Evolutionary conservation across 2,888 invertebrate species (phyloP).

Genomic region (Xanthorhoe designata): DNA sequence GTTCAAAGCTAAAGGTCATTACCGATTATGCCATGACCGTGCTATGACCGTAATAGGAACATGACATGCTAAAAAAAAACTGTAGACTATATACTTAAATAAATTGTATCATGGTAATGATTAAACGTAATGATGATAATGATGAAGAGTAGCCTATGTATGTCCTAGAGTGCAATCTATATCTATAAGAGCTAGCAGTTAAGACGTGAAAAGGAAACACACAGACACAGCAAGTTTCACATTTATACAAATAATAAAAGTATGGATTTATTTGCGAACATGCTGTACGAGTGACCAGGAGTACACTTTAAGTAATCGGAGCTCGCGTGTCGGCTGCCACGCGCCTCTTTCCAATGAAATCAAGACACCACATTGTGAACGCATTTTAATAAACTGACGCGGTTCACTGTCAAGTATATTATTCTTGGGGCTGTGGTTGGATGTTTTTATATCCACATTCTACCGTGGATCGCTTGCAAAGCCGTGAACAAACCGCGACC

Average conservation of each 20-base stretch:
- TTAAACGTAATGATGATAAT: too few relatives aligned
- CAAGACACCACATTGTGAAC: slow-evolving; percentile 50
- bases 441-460: neutral
- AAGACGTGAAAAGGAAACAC: too few relatives aligned
- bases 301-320: slow-evolving; percentile 26
- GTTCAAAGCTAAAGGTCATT: too few relatives aligned
- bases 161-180: neutral
- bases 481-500: too few relatives aligned
- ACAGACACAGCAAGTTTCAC: neutral
- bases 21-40: too few relatives aligned
- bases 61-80: too few relatives aligned
- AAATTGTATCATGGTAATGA: too few relatives aligned
- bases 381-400: slow-evolving; percentile 42
- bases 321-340: slow-evolving; percentile 56
- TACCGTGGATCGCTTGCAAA: too few relatives aligned
- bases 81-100: too few relatives aligned
- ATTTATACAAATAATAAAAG: neutral
- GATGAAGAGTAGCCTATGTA: too few relatives aligned
- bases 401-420: slow-evolving; percentile 22
- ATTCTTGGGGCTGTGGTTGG: slow-evolving; percentile 2
- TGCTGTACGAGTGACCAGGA: slow-evolving; percentile 37
- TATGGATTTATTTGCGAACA: neutral
- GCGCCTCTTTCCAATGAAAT: slow-evolving; percentile 68
- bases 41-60: too few relatives aligned
- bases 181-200: too few relatives aligned